Conservation (phyloP, 2,113 vertebrate species). For the Bubo blakistoni region DNA sequence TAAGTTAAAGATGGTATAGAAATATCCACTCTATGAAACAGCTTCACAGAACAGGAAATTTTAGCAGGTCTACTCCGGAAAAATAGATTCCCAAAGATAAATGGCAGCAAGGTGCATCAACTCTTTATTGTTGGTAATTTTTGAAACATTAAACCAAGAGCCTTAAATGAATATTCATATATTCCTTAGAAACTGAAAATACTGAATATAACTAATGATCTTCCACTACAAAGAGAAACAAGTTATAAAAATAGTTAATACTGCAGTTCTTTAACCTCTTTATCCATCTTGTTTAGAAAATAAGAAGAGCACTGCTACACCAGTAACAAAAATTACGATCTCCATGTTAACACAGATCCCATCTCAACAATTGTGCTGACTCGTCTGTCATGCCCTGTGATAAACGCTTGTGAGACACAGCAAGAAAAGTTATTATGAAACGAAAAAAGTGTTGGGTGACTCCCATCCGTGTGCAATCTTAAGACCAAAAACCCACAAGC, state of each 20-base stretch:
- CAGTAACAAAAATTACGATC: not conserved
- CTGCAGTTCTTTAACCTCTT: not conserved
- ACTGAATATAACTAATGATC: no score
- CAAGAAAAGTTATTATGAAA: not conserved
- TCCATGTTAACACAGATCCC: not conserved
- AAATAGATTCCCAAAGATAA: not conserved
- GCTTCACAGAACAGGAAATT: not conserved
- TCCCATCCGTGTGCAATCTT: not conserved
- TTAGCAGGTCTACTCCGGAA: not conserved
- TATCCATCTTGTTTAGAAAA: not conserved
- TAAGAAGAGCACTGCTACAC: not conserved
- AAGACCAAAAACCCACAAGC: not conserved
- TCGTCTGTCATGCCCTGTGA: not conserved
- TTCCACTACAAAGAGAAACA: not conserved
- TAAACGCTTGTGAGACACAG: not conserved
- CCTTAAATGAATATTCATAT: not conserved
- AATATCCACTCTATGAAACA: not conserved
- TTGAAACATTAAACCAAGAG: not conserved
- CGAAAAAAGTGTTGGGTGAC: not conserved
- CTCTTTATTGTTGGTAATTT: not conserved
- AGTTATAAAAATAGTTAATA: not conserved
- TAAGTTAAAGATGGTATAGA: not conserved
- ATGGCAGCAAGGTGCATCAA: not conserved
- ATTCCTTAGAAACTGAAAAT: not conserved
- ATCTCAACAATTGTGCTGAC: not conserved